These are phyloP conservation scores for Pygathrix nemaeus DNA, from an alignment of 2,113 vertebrate species.

Conservation along the genomic window DNA sequence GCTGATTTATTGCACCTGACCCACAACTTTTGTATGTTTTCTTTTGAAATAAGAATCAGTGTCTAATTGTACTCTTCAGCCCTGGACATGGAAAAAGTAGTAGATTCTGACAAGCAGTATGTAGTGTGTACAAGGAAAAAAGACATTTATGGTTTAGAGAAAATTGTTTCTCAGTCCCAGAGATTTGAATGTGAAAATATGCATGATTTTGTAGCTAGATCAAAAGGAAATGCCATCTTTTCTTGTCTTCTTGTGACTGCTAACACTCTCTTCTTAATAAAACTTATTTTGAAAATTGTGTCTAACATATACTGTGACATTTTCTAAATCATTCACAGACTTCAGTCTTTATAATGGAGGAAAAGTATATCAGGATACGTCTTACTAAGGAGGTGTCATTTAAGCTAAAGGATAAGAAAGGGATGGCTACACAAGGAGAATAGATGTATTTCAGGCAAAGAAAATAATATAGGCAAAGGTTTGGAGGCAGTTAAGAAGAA, in stretches of 20 bases:
- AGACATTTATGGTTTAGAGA: neutral
- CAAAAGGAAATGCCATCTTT: neutral
- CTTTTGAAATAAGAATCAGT: constrained; percentile 23
- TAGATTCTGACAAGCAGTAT: constrained; percentile 10
- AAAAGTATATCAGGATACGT: neutral
- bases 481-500: neutral
- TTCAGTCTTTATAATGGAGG: neutral
- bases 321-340: constrained; percentile 12
- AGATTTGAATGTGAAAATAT: neutral
- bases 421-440: neutral
- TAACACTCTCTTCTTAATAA: neutral
- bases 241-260: neutral
- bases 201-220: constrained; percentile 16
- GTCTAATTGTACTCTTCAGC: neutral
- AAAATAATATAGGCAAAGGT: neutral
- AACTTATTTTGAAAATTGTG: constrained; percentile 5
- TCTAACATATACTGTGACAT: neutral
- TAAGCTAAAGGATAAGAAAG: constrained; percentile 33
- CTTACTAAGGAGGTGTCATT: neutral
- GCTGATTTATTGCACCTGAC: neutral
- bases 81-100: neutral
- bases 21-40: neutral
- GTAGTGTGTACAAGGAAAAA: neutral
- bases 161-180: constrained; percentile 13
- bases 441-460: neutral